Conservation (phyloP, 2,888 invertebrate species). For the Protula sp. region DNA sequence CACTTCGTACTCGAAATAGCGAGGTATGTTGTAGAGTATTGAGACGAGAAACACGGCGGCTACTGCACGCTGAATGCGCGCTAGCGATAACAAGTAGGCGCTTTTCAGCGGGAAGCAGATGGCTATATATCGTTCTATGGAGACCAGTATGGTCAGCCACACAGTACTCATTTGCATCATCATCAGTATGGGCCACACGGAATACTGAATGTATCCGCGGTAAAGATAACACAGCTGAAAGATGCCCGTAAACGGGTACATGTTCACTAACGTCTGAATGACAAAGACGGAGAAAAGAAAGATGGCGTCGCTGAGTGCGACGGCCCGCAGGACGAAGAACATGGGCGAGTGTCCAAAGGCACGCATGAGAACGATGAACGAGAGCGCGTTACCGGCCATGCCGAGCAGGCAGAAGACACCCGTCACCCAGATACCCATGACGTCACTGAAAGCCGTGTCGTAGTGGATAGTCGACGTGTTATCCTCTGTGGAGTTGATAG, state of each 20-base stretch:
- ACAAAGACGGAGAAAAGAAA: slow-evolving; percentile 24
- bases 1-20: slow-evolving; percentile 25
- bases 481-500: too few species aligned
- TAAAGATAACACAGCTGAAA: slow-evolving; percentile 7
- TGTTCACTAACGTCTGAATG: slow-evolving; percentile 23
- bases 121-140: slow-evolving; percentile 31
- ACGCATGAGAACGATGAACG: slow-evolving; percentile 21
- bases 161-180: slow-evolving; percentile 30
- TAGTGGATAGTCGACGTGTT: too few species aligned
- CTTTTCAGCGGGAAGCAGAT: slow-evolving; percentile 28
- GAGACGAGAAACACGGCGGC: slow-evolving; percentile 16
- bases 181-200: slow-evolving; percentile 29
- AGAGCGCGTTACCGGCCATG: slow-evolving; percentile 18
- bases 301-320: slow-evolving; percentile 24
- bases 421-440: slow-evolving; percentile 22
- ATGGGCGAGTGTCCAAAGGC: slow-evolving; percentile 23
- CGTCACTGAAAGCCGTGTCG: slow-evolving; percentile 20
- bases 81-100: slow-evolving; percentile 21
- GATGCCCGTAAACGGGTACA: slow-evolving; percentile 12
- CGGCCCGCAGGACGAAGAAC: slow-evolving; percentile 27
- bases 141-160: slow-evolving; percentile 32
- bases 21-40: slow-evolving; percentile 28
- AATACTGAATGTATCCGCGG: slow-evolving; percentile 25
- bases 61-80: slow-evolving; percentile 10
- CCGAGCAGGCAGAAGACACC: slow-evolving; percentile 24